phyloP scores from a whole-genome alignment of 2,888 invertebrate species.

The Galeruca laticollis region DNA sequence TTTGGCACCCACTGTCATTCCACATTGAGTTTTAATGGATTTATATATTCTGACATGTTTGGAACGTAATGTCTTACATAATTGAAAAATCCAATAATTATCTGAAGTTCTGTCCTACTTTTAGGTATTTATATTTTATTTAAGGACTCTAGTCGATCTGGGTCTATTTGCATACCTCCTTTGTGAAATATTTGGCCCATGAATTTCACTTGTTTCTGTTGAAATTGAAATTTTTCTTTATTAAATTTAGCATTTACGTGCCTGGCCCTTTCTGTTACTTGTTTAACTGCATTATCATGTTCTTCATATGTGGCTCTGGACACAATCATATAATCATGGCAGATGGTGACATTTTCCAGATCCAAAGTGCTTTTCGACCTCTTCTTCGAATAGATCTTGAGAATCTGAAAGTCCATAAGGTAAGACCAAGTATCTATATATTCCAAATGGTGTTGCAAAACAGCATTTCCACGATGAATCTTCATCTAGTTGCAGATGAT shows the following conservation, averaged over 20 bases:
- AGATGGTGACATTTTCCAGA: no score
- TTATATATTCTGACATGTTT: conserved; percentile 37
- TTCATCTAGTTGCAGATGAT: conserved; percentile 40
- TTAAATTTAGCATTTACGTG: no score
- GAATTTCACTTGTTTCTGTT: conserved; percentile 19
- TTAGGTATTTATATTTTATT: neutral
- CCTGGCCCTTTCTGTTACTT: no score
- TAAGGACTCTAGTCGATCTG: conserved; percentile 12
- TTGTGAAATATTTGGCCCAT: conserved; percentile 21
- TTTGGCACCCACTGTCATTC: conserved; percentile 41
- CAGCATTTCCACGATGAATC: conserved; percentile 43
- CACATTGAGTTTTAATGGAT: conserved; percentile 41
- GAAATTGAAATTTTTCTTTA: no score
- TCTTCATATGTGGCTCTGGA: no score
- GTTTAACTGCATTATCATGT: no score
- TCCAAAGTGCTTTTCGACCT: no score
- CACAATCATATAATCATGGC: no score
- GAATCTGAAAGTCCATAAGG: no score
- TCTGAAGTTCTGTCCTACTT: conserved; percentile 8
- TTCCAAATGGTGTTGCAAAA: no score
- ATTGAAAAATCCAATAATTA: neutral
- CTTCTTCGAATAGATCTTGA: no score
- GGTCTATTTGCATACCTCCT: conserved; percentile 13
- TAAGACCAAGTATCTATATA: no score
- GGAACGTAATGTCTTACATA: conserved; percentile 25